Base-by-base conservation (phyloP, 2,888 invertebrate genomes). In the Thereva unica region DNA sequence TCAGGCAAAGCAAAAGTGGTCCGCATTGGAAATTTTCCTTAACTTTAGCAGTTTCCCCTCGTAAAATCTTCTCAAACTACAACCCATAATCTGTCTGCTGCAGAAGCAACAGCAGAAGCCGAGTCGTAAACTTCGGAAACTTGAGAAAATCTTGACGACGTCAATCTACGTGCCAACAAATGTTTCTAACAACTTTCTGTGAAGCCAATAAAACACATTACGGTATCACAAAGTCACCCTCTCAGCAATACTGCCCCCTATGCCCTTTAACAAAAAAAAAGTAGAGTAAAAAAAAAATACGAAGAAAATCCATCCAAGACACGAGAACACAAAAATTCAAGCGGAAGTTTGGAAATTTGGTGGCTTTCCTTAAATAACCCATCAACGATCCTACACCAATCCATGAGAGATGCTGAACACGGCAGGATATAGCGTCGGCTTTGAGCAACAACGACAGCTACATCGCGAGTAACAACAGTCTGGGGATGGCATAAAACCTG, bases 201-300 rank as follows among this genome's bases (percentile, higher is more conserved):
- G 61, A 68, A 63, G 52, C 66, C 64, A 68, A 66, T 68, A 68
- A 68, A 68, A 68, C 68, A 68, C 66, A 68, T 57, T 63, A 55
- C 64, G 37, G 45, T 23, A 23, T 23, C 23, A 23, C 23, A 23
- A 23, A 37, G 59, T 38, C 34, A 37, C 59, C 47, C 41, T 23
- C 23, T 23, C 23, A 23, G 23, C 23, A 23, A 23, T 23, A 23
- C 59, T 12, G 47, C 12, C 5, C 47, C 8, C 35, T 34, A n/a
- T 23, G n/a, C 52, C 35, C 23, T 34, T 52, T 52, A 52, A 52
- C 9, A 52, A 52, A 34, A 34, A 52, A 52, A 52, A 34, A 52
- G 35, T 34, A 7, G 6, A 52, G 7, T 9, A 52, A 10, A 52
- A 7, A 52, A 7, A 35, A 10, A 52, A 52, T 35, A 52, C 52